Percentiles rank a stretch among this genome's conserved stretches.
These are phyloP conservation scores for Oriolus oriolus DNA, from an alignment of 2,113 vertebrate species.

Conservation along the genomic window DNA sequence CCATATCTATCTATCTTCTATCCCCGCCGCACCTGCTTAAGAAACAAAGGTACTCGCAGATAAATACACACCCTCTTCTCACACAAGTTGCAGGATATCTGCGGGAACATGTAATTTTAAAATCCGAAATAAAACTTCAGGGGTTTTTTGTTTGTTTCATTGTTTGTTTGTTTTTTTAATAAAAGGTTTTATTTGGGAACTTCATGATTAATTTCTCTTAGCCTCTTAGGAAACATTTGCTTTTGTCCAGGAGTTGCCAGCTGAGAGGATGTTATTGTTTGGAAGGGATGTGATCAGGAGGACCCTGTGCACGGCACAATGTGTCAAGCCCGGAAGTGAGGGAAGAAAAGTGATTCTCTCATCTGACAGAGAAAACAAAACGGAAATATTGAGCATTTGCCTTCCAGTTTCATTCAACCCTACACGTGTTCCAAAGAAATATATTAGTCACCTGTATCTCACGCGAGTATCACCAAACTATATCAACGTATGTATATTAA, in stretches of 20 bases:
- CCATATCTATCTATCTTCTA: too few species aligned
- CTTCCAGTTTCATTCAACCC: background rate
- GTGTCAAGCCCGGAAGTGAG: conserved; percentile 34
- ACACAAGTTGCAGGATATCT: background rate
- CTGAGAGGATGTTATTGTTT: conserved; percentile 69
- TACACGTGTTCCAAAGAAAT: background rate
- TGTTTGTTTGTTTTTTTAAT: background rate
- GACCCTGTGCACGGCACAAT: background rate
- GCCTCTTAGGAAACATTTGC: background rate
- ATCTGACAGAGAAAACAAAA: conserved; percentile 1
- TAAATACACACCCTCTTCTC: background rate
- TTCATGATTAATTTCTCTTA: background rate
- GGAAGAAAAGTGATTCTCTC: conserved; percentile 54
- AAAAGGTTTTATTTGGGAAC: background rate
- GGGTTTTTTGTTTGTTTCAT: fast-evolving
- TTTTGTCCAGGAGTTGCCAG: conserved; percentile 29
- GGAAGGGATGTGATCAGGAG: conserved; percentile 39
- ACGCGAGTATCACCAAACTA: background rate
- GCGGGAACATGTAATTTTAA: background rate
- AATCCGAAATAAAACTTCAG: background rate
- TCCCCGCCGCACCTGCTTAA: too few species aligned
- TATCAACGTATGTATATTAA: background rate
- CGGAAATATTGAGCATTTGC: fast-evolving
- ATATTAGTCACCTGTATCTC: background rate
- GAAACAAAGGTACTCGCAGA: background rate